Conservation (phyloP, 30 jellyfish, hydroid and myxozoan genomes). For the Aurelia sp. region DNA sequence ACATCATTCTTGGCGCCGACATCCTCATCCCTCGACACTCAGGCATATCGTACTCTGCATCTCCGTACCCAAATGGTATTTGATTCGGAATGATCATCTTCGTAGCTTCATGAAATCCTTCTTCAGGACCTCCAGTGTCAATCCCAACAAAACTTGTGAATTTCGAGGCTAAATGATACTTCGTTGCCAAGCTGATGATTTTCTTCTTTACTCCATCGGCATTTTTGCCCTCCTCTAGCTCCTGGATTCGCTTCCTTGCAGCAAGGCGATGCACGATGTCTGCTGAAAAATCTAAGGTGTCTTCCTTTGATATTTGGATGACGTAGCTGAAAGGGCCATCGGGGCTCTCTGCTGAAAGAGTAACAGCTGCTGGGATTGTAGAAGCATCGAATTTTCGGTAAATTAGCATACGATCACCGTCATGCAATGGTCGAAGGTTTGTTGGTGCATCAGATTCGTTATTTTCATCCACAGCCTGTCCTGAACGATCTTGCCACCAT, state of each 20-base stretch:
- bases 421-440: not conserved
- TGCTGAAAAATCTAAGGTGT: not conserved
- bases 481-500: not conserved
- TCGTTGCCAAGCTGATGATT: not conserved
- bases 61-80: not conserved
- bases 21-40: too few relatives aligned
- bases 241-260: not conserved
- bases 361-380: not conserved
- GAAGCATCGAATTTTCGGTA: not conserved
- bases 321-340: not conserved
- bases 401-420: not conserved
- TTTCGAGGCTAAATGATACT: not conserved
- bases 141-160: constrained; percentile 1
- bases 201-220: not conserved
- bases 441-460: not conserved
- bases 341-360: not conserved
- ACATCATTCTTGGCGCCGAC: too few relatives aligned
- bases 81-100: not conserved
- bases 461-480: not conserved
- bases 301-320: not conserved
- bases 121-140: not conserved
- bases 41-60: too few relatives aligned
- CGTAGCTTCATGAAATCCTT: not conserved
- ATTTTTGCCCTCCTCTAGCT: not conserved
- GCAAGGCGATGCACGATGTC: not conserved